phyloP scores from a whole-genome alignment of 2,888 invertebrate genomes.

The Coremacera marginata region DNA sequence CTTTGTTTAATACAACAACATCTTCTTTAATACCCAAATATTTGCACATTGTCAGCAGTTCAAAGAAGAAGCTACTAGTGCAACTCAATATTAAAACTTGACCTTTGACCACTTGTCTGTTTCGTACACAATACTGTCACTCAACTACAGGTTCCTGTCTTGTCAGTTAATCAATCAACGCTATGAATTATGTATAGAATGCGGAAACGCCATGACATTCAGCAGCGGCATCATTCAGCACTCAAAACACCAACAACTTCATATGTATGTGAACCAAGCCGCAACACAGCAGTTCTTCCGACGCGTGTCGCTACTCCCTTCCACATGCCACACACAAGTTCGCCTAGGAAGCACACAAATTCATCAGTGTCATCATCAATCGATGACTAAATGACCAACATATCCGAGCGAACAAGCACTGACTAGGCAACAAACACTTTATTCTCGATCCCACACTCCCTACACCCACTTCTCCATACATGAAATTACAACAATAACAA shows the following conservation, averaged over 20 bases:
- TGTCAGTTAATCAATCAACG: conserved; percentile 63
- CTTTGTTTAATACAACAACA: too few relatives aligned
- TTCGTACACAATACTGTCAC: not conserved
- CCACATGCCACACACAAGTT: not conserved
- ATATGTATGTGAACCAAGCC: conserved; percentile 7
- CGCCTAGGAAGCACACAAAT: conserved; percentile 25
- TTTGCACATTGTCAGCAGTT: too few relatives aligned
- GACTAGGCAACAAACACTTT: not conserved
- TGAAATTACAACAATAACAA: too few relatives aligned
- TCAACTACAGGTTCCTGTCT: conserved; percentile 59
- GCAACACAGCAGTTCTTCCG: not conserved
- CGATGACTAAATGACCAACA: conserved; percentile 25
- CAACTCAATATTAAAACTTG: not conserved
- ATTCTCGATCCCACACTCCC: not conserved
- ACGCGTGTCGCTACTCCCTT: not conserved
- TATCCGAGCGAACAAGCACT: not conserved
- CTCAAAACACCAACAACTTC: not conserved
- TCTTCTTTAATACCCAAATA: not conserved
- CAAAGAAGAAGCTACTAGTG: not conserved
- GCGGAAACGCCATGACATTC: conserved; percentile 15
- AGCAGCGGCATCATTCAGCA: not conserved
- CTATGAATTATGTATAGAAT: conserved; percentile 13
- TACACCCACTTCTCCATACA: not conserved
- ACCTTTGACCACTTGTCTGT: conserved; percentile 4
- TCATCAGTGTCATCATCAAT: conserved; percentile 36